Base-by-base conservation (phyloP, 2,888 invertebrate genomes). In the Achlya flavicornis region DNA sequence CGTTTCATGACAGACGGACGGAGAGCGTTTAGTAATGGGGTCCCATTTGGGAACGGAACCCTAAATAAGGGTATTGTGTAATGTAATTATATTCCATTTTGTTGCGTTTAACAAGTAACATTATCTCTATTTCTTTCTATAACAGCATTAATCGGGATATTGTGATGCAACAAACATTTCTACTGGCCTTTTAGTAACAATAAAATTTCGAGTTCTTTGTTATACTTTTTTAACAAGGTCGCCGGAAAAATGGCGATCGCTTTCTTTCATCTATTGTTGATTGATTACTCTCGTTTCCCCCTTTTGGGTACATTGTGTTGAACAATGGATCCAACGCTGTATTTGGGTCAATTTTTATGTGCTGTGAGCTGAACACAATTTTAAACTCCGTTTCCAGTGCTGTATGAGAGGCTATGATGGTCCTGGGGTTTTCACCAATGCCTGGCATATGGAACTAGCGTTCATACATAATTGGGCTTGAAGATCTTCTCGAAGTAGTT, bases 261-360 rank as follows among this genome's bases (percentile, higher is more conserved):
- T n/a, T 53, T 53, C 41, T 53, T 53, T 53, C 53, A 19, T 53
- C 53, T 53, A n/a, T 53, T 53, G 53, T 53, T 53, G 53, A 53
- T 53, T 53, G 53, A 53, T 53, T 53, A 19, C 19, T 19, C 53
- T 19, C 53, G 8, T 53, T 53, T 53, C 53, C 16, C 48, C 53
- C 16, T 16, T 53, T 53, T 53, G 16, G 53, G 53, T 53, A 53
- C 53, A 53, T 53, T 53, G 53, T 53, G 53, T 19, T 53, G 19
- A 53, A 53, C 53, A 53, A 53, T 19, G 19, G 53, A 53, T 16
- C 7, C 19, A 53, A 7, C 53, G 46, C 10, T 53, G 53, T 19
- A 53, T 53, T 53, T 53, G 10, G 53, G 53, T 53, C 53, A 53
- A 19, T 53, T n/a, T 53, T 53, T 19, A 53, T 19, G 16, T 10